These are phyloP conservation scores for Andrena bucephala DNA, from an alignment of 2,888 invertebrate species.

Conservation along the genomic window DNA sequence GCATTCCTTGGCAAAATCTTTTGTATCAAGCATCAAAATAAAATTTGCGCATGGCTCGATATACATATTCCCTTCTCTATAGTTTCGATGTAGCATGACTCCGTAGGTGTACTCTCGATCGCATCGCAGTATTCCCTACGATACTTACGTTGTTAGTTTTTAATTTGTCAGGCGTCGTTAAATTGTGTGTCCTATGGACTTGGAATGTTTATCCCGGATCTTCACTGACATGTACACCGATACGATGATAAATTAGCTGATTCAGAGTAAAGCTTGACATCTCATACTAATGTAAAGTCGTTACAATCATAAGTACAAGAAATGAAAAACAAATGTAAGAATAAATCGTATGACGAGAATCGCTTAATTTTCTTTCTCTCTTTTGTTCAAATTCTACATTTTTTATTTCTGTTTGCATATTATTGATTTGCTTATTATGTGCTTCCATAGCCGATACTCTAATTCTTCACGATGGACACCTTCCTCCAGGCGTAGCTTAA, in stretches of 20 bases:
- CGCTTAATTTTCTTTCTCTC: background rate
- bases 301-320: slow-evolving; percentile 27
- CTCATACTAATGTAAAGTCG: slow-evolving; percentile 17
- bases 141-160: slow-evolving; percentile 23
- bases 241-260: slow-evolving; percentile 19
- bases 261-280: slow-evolving; percentile 2
- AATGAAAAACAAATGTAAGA: slow-evolving; percentile 26
- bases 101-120: slow-evolving; percentile 7
- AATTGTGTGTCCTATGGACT: background rate
- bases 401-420: slow-evolving; percentile 45
- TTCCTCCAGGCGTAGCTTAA: slow-evolving; percentile 74
- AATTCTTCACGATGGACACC: slow-evolving; percentile 75
- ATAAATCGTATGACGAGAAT: slow-evolving; percentile 28
- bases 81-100: slow-evolving; percentile 41
- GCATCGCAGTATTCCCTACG: slow-evolving; percentile 13
- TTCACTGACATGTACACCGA: background rate
- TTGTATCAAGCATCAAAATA: slow-evolving; percentile 64
- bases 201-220: slow-evolving; percentile 7
- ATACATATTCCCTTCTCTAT: slow-evolving; percentile 30
- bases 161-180: background rate
- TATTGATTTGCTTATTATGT: slow-evolving; percentile 67
- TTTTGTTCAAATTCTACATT: slow-evolving; percentile 12
- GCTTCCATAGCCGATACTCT: slow-evolving; percentile 78
- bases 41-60: slow-evolving; percentile 57
- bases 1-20: slow-evolving; percentile 50